Evolutionary conservation across 1,140 invertebrate species (phyloP).

Genomic region (Scaptomyza pallida): DNA sequence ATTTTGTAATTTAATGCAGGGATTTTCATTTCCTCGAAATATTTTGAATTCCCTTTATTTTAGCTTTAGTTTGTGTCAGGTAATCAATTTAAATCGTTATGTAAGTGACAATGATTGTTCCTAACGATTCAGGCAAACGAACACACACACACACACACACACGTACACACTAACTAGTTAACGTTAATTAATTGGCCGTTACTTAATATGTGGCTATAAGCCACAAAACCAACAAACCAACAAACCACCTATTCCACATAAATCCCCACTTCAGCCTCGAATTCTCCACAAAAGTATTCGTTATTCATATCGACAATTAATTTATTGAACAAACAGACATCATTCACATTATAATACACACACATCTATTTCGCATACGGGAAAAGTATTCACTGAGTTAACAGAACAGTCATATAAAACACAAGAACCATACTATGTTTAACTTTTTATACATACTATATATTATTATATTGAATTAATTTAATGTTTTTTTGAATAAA

Average conservation of each 20-base stretch:
- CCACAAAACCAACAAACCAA: constrained; percentile 8
- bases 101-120: constrained; percentile 75
- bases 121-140: constrained; percentile 71
- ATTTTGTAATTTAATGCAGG: constrained; percentile 38
- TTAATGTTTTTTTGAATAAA: constrained; percentile 72
- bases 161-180: constrained; percentile 55
- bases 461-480: constrained; percentile 23
- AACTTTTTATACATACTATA: constrained; percentile 58
- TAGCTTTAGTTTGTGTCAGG: constrained; percentile 39
- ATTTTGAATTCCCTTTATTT: constrained; percentile 12
- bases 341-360: constrained; percentile 42
- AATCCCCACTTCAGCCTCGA: constrained; percentile 44
- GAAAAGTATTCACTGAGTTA: constrained; percentile 63
- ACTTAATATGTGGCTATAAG: constrained; percentile 60
- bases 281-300: constrained; percentile 49
- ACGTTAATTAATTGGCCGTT: constrained; percentile 71
- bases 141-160: background rate
- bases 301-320: constrained; percentile 63
- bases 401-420: constrained; percentile 50
- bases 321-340: constrained; percentile 62
- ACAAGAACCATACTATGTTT: constrained; percentile 37
- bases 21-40: background rate
- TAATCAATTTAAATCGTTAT: constrained; percentile 33
- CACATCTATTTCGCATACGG: constrained; percentile 22
- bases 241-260: constrained; percentile 15